Evolutionary conservation across 2,888 invertebrate genomes (phyloP), one percentile per base, ranked within the genome.

Genomic region (Heliconius sara): DNA sequence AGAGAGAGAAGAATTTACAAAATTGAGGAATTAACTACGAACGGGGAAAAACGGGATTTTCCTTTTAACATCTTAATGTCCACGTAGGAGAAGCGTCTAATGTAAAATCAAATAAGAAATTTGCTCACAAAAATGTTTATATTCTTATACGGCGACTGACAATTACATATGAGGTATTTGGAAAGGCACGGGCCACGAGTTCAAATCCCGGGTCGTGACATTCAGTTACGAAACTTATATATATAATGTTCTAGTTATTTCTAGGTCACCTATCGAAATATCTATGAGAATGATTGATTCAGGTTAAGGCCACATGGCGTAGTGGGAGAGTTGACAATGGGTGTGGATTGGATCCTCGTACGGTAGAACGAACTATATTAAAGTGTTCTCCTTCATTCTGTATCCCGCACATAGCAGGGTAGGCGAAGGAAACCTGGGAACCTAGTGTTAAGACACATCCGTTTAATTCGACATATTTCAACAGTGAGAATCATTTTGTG

Each of bases 141-240:
- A 25, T 13, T 72, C 10, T 72, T 71, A 25, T 7, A 72, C n/a
- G 16, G 19, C 27, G 39, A 10, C 65, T 43, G 74, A 76, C 76
- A 52, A 52, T n/a, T 57, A 77, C 63, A 70, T 71, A 75, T 79
- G 60, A 75, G 77, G 30, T 76, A 68, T 81, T 81, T 77, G 74
- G 79, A 75, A 79, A 81, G 75, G 77, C 47, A 30, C 65, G 70
- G 73, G 77, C 77, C 81, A 81, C 79, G 81, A 79, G 74, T 81
- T 77, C 81, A 77, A 80, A 68, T 77, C 78, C 81, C 79, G 74
- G 77, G 79, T 79, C 81, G 76, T 75, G 79, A 47, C 79, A 74
- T 77, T 73, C 27, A 30, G 63, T 81, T 73, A 47, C 70, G 81
- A 81, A 81, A 81, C 60, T 22, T 12, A 60, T 52, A 7, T 19